Evolutionary conservation across 2,797 vertebrate species (phyloP), one percentile per base, ranked within the genome.

Genomic region (Scolopax bukidnonensis): DNA sequence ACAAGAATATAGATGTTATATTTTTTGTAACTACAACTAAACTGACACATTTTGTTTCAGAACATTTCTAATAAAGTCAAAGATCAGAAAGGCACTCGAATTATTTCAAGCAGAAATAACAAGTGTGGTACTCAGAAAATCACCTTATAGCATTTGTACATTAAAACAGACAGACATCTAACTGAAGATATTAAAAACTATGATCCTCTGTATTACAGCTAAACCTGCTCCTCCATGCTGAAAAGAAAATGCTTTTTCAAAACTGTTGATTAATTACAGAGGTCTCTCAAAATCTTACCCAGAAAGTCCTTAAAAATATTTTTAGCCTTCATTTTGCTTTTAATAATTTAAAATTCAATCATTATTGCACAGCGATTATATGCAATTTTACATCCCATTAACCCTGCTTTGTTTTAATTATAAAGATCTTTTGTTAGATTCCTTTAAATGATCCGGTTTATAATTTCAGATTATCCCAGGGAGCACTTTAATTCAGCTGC

Each of bases 401-500:
- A 98, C 97, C 96, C 96, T 95, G 97, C 97, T 98, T 98, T 99
- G 98, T 99, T 99, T 99, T 99, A 99, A 99, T 99, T 99, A 99
- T 98, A 98, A 97, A 97, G 96, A 97, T 95, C 97, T 97, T 98
- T 97, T 98, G 98, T 98, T 98, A 98, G 97, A 98, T 98, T 98
- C 97, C 97, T 98, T 97, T 97, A 98, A 98, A 97, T 98, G 98
- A 98, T 98, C 97, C 97, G 97, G 97, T 97, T 97, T 98, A 98
- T 98, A 98, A 98, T 98, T 98, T 98, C 97, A 98, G 97, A 93
- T 97, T 97, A 97, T 98, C 98, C 98, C 96, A 97, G 97, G 94
- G 98, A 98, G 98, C 98, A 97, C 96, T 98, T 98, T 96, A 98
- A 98, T 98, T 98, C 98, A 96, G 96, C 93, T 95, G 96, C 97